Base-by-base conservation (phyloP, 2,797 vertebrate species). In the Rhinogobio ventralis region DNA sequence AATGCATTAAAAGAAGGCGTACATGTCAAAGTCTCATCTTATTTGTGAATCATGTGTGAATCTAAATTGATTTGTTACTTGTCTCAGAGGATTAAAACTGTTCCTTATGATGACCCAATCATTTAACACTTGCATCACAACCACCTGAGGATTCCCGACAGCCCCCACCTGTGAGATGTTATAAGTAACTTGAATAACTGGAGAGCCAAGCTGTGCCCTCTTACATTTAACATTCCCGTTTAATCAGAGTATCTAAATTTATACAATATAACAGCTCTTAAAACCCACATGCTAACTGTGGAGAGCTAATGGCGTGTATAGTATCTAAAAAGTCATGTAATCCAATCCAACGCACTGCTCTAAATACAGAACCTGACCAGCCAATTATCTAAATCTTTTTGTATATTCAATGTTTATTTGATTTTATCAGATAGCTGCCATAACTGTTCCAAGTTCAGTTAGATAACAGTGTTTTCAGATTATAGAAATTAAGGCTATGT, bases 31-130 rank as follows among this genome's bases (percentile, higher is more conserved):
- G 62, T 60, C 28, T 45, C 66, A 76, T 66, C 60, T 46, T 69
- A 49, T 77, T 75, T 64, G 45, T 55, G 25, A 66, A 55, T 66
- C 19, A 46, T 4, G 13, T 69, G 71, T 78, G 66, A 15, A 66
- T 57, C 28, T 69, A 77, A 86, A 88, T 80, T 4, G 62, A 84
- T 71, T 83, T 83, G 81, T 88, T 53, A 46, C 81, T 72, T 67
- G 73, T 78, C 81, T 90, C 84, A 71, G 73, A 88, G 84, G 89
- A 91, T 91, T 91, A 85, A 83, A 90, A 84, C 57, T 87, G 76
- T 87, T 88, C 77, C 20, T 42, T 19, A 57, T 62, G 45, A 55
- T 68, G 67, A 60, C 66, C 57, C 69, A 88, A 89, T 88, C 83
- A 89, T 80, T 90, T 89, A 79, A 51, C 62, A 53, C 68, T 33